Evolutionary conservation across 2,113 vertebrate genomes (phyloP).

Genomic region (Holacanthus passer): DNA sequence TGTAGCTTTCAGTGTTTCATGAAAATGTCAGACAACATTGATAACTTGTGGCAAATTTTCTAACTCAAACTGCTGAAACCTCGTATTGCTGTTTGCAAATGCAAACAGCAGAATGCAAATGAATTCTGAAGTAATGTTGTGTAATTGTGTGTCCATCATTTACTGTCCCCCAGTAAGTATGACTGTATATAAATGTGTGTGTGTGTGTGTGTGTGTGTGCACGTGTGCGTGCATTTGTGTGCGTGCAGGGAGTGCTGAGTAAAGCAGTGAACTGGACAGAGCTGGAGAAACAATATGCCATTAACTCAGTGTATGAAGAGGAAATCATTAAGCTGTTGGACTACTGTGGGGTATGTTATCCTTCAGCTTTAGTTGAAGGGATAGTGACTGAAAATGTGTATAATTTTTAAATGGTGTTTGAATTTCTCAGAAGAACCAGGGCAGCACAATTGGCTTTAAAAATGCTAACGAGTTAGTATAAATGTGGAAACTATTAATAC

Average conservation of each 20-base stretch:
- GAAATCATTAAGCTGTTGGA: slow-evolving; percentile 96
- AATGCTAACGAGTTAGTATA: background rate
- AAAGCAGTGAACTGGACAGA: slow-evolving; percentile 97
- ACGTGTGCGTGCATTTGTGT: background rate
- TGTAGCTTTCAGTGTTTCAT: background rate
- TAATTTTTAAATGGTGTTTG: background rate
- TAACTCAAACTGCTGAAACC: no score
- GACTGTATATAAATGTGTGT: background rate
- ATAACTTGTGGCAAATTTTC: no score
- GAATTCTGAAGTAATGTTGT: no score
- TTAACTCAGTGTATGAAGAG: slow-evolving; percentile 94
- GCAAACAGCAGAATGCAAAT: no score
- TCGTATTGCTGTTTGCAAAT: no score
- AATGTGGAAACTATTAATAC: background rate
- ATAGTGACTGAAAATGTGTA: background rate
- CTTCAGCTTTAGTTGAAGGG: background rate
- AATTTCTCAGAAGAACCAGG: background rate
- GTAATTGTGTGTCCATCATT: no score
- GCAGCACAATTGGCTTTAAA: no score
- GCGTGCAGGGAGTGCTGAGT: slow-evolving; percentile 93
- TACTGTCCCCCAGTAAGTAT: no score
- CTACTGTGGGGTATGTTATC: slow-evolving; percentile 94
- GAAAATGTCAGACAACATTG: no score
- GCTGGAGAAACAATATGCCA: slow-evolving; percentile 95
- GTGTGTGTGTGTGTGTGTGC: slow-evolving; percentile 8